Base-by-base conservation (phyloP, 2,113 vertebrate species). In the Corythornis madagascariensis region DNA sequence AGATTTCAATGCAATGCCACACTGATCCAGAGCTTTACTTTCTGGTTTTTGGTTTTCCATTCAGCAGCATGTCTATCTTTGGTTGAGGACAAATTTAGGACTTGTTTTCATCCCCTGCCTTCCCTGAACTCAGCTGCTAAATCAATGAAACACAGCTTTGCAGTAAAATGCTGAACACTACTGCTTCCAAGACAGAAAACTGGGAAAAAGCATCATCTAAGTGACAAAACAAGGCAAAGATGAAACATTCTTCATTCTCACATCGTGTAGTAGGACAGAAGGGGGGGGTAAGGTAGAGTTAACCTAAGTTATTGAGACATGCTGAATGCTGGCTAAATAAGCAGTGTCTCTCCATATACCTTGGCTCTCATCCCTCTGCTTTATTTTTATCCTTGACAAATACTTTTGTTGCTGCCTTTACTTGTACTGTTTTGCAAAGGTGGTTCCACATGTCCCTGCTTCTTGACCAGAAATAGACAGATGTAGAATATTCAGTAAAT, bases 71-170 rank as follows among this genome's bases (percentile, higher is more conserved):
- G 42, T 82, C 93, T 94, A 84, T 91, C 74, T 91, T 94, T 91
- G 84, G 73, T 86, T 94, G 45, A 76, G 55, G 75, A 89, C 78
- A 73, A 92, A 86, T 95, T 91, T 93, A 92, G 91, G 93, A 64
- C 59, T 91, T 77, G 71, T 87, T 95, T 88, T 73, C 85, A 80
- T 59, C 25, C 67, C 38, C 55, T 92, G 59, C 64, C 33, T 94
- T 73, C 31, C 75, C 72, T 14, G 31, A 91, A 89, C 59, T 92
- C 81, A 50, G 55, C 66, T 81, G 77, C 45, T 87, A 79, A 71
- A 90, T 87, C 81, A 93, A 52, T 72, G 82, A 83, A 87, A 70
- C 31, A 16, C 78, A 76, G 93, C 55, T 83, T 63, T 80, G 55
- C 82, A 69, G 64, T 9, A 57, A 64, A 82, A 75, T 29, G 73